These are phyloP conservation scores for Cephonodes hylas DNA, from an alignment of 2,888 invertebrate species.

Conservation along the genomic window DNA sequence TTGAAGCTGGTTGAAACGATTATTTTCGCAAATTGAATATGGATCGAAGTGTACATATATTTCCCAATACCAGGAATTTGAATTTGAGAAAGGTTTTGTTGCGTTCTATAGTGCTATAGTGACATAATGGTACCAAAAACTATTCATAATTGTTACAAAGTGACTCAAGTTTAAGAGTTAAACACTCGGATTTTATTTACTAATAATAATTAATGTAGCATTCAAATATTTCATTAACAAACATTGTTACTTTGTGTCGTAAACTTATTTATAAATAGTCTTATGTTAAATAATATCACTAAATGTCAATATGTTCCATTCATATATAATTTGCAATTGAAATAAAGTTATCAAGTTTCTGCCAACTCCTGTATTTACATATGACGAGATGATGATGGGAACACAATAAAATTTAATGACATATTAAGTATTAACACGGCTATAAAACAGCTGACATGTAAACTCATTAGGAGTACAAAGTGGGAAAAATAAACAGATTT, in stretches of 20 bases:
- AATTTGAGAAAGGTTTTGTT: too few relatives aligned
- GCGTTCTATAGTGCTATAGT: too few relatives aligned
- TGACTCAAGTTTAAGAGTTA: too few relatives aligned
- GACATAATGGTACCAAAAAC: too few relatives aligned
- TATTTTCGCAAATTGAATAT: too few relatives aligned
- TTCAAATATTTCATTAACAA: neutral
- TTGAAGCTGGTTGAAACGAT: too few relatives aligned
- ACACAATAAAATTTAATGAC: neutral
- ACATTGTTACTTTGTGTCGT: too few relatives aligned
- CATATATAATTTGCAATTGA: neutral
- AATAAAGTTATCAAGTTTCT: neutral
- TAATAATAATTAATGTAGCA: neutral
- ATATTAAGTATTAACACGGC: neutral
- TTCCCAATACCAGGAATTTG: too few relatives aligned
- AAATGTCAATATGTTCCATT: neutral
- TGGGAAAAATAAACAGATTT: conserved; percentile 31
- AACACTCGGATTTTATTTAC: too few relatives aligned
- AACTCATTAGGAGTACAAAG: conserved; percentile 10
- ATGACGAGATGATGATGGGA: neutral
- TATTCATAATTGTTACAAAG: too few relatives aligned
- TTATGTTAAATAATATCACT: neutral
- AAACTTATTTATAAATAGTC: neutral
- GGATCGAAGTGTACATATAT: too few relatives aligned
- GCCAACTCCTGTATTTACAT: neutral
- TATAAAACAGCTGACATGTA: conserved; percentile 1